A percentile compares a stretch with the other conserved stretches of the same genome.
These are phyloP conservation scores for Carettochelys insculpta DNA, from an alignment of 2,113 vertebrate species.

Conservation along the genomic window DNA sequence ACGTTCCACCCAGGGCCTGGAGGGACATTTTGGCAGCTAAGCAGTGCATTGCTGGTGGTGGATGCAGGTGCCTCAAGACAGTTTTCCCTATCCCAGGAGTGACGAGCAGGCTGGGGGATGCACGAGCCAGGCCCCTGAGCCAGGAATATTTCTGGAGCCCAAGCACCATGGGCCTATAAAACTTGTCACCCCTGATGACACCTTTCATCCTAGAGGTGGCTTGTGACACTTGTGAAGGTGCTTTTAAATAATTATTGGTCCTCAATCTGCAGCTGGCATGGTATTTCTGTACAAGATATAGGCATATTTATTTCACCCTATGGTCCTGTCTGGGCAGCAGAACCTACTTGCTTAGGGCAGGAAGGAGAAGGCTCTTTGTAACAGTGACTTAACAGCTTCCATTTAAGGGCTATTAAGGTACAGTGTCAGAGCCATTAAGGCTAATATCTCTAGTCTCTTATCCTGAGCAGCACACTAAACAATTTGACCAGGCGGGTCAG, in stretches of 20 bases:
- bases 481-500: not conserved
- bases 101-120: no score
- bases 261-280: not conserved
- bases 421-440: not conserved
- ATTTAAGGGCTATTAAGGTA: not conserved
- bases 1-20: no score
- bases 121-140: no score
- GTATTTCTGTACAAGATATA: fast-evolving
- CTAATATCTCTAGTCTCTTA: not conserved
- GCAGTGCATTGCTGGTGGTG: no score
- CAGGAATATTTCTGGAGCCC: no score
- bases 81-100: no score
- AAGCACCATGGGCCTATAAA: no score
- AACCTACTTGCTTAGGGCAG: not conserved
- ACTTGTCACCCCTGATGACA: no score
- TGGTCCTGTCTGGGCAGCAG: not conserved
- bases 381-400: not conserved
- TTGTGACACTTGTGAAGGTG: not conserved
- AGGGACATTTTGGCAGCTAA: no score
- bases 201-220: not conserved
- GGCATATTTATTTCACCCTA: not conserved
- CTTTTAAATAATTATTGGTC: not conserved
- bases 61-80: no score
- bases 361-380: not conserved
- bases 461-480: not conserved